Base-by-base conservation (phyloP, 2,113 vertebrate genomes). In the Eidolon helvum region DNA sequence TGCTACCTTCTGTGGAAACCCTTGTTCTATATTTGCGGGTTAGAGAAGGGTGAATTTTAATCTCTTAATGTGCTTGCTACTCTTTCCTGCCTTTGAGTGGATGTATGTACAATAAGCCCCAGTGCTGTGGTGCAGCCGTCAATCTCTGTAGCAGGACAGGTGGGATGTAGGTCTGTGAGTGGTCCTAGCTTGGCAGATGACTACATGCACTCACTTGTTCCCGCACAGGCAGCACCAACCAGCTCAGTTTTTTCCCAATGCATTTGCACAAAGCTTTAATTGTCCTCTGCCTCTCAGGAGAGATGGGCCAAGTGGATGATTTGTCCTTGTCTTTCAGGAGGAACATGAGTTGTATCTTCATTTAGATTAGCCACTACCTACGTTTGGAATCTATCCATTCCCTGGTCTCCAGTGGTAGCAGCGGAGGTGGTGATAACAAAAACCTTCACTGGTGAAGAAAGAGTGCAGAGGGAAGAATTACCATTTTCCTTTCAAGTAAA, bases 401-500 rank as follows among this genome's bases (percentile, higher is more conserved):
- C 94, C 78, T 92, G 53, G 26, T 66, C 66, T 68, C 53, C 15
- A 15, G 82, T 55, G n/a, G 26, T 71, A 77, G 71, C 22, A 71
- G 74, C 35, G 55, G 65, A 65, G 57, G 84, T 38, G 5, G 61
- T 6, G 9, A 55, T 43, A 28, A 59, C 16, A 43, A 12, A 90
- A 19, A 28, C 45, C 15, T 18, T 75, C 14, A 33, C 45, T 77
- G 63, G 10, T 22, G n/a, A 50, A 75, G 57, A 59, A 92, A 59
- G 50, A 63, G 28, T 15, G 4, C 14, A 33, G 65, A 84, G 59
- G 3, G 38, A 80, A 48, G 38, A 50, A 40, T 74, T 26, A 63
- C 28, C 10, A 45, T 72, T 95, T 96, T 92, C n/a, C 38, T 94
- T 87, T 92, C 61, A 65, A 94, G 79, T 63, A 90, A 86, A 90